Conservation (phyloP, 2,113 vertebrate genomes). For the Pelobates fuscus region DNA sequence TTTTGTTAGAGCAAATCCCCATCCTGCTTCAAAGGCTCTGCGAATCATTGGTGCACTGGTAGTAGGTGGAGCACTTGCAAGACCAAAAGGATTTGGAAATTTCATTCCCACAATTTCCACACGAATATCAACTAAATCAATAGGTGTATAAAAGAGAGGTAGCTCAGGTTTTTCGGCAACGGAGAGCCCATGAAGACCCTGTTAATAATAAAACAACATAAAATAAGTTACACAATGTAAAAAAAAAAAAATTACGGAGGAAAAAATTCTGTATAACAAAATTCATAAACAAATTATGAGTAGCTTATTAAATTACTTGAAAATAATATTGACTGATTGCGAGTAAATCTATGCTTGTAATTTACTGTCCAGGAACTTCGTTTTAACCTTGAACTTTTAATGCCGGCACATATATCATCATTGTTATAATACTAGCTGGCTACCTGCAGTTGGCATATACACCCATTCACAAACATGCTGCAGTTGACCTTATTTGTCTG, state of each 20-base stretch:
- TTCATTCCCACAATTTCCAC: slow-evolving; percentile 83
- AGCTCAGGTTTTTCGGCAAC: slow-evolving; percentile 72
- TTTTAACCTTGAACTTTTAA: no score
- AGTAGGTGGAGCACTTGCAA: slow-evolving; percentile 88
- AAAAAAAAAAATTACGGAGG: background rate
- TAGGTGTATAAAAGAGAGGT: slow-evolving; percentile 82
- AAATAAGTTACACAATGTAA: background rate
- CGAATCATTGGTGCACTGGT: slow-evolving; percentile 90
- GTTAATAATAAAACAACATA: slow-evolving; percentile 48
- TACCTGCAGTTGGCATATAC: no score
- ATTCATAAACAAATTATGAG: no score
- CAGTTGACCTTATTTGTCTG: no score
- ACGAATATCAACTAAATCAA: slow-evolving; percentile 86
- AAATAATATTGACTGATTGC: no score
- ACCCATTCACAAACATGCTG: no score
- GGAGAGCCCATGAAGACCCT: slow-evolving; percentile 72
- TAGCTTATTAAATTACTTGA: no score
- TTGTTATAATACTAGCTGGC: no score
- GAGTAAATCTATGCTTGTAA: no score
- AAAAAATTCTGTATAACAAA: background rate
- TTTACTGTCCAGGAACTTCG: no score
- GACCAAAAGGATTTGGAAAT: slow-evolving; percentile 89
- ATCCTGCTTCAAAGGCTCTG: slow-evolving; percentile 88
- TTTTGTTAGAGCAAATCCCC: slow-evolving; percentile 92
- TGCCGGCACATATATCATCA: no score